Base-by-base conservation (phyloP, 2,888 invertebrate genomes). In the Zhengitettix transpicula region DNA sequence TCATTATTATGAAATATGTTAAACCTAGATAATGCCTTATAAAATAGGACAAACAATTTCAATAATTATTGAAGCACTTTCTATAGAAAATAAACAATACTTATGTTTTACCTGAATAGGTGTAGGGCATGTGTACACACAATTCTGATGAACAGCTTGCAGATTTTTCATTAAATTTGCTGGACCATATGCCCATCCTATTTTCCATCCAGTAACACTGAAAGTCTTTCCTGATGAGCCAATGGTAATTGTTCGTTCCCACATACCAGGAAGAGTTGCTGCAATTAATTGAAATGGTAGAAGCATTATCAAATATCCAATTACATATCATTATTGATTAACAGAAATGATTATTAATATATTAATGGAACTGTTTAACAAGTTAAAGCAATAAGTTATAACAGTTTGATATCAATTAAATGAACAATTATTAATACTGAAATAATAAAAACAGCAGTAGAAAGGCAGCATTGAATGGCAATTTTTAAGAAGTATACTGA, bases 191-290 rank as follows among this genome's bases (percentile, higher is more conserved):
- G 91, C 91, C 98, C 98, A 99, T 58, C 98, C 98, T 5, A 84
- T 82, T 79, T 89, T 96, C 95, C 95, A 95, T 7, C 98, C 98
- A 1, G 98, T 99, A 14, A 94, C 92, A 58, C 94, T 94, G 77
- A 98, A 97, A 1, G 95, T 93, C 79, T 98, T 99, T 0, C 98
- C 98, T 0, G 96, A 98, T 28, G 96, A 97, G 0, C 98, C 96
- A 64, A 99, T 84, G 0, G 98, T 97, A 44, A 99, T 84, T 0
- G 98, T 98, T 40, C 97, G 81, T 65, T 99, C 95, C 89, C 94
- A 99, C 98, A 99, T 99, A 15, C 77, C 95, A 0, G 97, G 97
- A 10, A 99, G 72, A 0, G 92, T 87, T 0, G 92, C 94, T 87
- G 70, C 11, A 67, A 66, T 55, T n/a, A 56, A 53, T 47, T 14